A percentile compares a stretch with the other conserved stretches of the same genome.
phyloP scores from a whole-genome alignment of 1,140 invertebrate genomes.

The Conopomorpha cramerella region DNA sequence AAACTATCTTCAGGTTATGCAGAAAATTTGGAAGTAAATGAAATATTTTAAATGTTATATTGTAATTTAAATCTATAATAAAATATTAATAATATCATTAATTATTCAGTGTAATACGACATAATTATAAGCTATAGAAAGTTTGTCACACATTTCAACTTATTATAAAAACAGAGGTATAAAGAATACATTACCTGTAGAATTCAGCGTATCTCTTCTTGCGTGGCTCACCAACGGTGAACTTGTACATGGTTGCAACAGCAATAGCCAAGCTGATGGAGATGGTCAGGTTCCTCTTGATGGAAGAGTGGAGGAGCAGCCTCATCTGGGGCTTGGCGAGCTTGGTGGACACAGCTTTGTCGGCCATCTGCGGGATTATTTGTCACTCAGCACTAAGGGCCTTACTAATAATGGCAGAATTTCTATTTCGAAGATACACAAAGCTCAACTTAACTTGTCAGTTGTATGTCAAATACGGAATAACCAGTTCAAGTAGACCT shows the following conservation, averaged over 20 bases:
- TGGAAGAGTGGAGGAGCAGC: constrained; percentile 59
- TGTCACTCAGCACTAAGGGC: too few species aligned
- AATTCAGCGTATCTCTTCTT: constrained; percentile 69
- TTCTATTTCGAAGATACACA: too few species aligned
- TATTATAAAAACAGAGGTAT: not conserved
- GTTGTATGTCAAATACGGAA: too few species aligned
- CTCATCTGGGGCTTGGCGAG: constrained; percentile 54
- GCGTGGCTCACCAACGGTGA: constrained; percentile 54
- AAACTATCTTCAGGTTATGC: not conserved
- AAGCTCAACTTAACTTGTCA: too few species aligned
- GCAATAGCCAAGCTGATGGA: constrained; percentile 38
- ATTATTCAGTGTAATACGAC: not conserved
- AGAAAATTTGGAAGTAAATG: not conserved
- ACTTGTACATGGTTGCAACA: constrained; percentile 51
- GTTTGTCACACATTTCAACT: not conserved
- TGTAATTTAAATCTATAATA: not conserved
- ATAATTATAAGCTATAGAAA: too few species aligned
- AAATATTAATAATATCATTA: not conserved
- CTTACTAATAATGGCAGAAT: too few species aligned
- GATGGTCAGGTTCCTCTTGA: constrained; percentile 61
- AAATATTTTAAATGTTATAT: not conserved
- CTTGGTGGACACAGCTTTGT: constrained; percentile 34
- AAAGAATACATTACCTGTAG: constrained; percentile 65
- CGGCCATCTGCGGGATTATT: constrained; percentile 50
- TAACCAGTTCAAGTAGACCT: too few species aligned